phyloP scores from a whole-genome alignment of 2,797 vertebrate species.

The Centroberyx gerrardi region DNA sequence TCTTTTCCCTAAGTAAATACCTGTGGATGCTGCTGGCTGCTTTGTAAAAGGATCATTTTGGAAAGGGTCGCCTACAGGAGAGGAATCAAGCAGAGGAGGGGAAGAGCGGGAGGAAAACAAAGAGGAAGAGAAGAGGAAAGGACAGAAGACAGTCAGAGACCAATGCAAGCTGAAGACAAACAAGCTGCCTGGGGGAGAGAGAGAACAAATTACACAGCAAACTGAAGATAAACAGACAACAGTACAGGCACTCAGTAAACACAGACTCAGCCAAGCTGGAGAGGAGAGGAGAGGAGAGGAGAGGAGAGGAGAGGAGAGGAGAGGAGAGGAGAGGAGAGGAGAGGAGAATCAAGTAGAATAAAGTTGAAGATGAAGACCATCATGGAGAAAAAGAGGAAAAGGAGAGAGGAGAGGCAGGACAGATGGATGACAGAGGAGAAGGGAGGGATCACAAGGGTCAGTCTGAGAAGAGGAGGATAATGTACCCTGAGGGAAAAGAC shows the following conservation, averaged over 20 bases:
- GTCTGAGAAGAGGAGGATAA: too few species aligned
- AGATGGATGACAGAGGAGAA: slow-evolving; percentile 64
- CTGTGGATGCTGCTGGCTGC: slow-evolving; percentile 87
- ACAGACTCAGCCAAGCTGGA: neutral
- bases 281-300: neutral
- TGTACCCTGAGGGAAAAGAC: neutral
- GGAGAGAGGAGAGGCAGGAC: neutral
- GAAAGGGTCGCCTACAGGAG: slow-evolving; percentile 92
- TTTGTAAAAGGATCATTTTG: slow-evolving; percentile 96
- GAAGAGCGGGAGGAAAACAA: slow-evolving; percentile 21
- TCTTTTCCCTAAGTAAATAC: slow-evolving; percentile 75
- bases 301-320: neutral
- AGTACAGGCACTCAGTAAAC: neutral
- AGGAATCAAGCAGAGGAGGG: slow-evolving; percentile 36
- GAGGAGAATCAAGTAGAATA: neutral
- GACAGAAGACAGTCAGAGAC: slow-evolving; percentile 37
- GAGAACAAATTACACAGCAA: neutral
- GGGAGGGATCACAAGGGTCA: too few species aligned
- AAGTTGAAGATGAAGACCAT: neutral
- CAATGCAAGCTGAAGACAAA: slow-evolving; percentile 39
- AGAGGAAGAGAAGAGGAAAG: slow-evolving; percentile 18
- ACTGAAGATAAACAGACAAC: slow-evolving; percentile 8
- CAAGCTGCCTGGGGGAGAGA: slow-evolving; percentile 6
- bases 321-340: neutral
- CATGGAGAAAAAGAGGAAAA: neutral